These are phyloP conservation scores for Pimephales promelas DNA, from an alignment of 2,113 vertebrate genomes.

Conservation along the genomic window DNA sequence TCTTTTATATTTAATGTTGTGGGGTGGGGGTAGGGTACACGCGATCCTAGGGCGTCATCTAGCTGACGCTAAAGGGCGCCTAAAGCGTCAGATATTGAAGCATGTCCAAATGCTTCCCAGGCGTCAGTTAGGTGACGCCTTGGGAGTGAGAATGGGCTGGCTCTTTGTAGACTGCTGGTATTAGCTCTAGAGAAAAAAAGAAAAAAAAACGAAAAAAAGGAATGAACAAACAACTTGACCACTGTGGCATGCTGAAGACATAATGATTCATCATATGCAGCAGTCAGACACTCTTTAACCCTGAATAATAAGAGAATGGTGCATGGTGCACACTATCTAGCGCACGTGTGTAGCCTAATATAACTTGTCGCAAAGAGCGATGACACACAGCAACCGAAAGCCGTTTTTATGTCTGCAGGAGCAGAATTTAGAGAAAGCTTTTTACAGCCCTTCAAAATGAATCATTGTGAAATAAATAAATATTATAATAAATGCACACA, in stretches of 20 bases:
- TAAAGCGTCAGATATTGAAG: too few relatives aligned
- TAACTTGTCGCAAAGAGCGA: not conserved
- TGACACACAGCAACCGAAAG: conserved; percentile 51
- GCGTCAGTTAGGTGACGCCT: too few relatives aligned
- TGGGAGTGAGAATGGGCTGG: too few relatives aligned
- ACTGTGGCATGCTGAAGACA: conserved; percentile 49
- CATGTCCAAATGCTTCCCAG: too few relatives aligned
- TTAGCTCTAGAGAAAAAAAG: conserved; percentile 35
- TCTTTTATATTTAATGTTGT: not conserved
- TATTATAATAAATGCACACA: not conserved
- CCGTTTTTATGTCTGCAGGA: conserved; percentile 51
- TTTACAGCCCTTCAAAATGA: not conserved
- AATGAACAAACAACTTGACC: conserved; percentile 53
- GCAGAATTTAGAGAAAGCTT: not conserved
- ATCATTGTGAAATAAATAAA: not conserved
- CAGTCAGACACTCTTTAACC: not conserved
- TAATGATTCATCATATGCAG: conserved; percentile 60
- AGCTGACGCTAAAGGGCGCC: too few relatives aligned
- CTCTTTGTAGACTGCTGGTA: conserved; percentile 42
- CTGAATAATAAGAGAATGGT: conserved; percentile 28
- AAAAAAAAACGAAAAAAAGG: too few relatives aligned
- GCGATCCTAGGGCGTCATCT: too few relatives aligned
- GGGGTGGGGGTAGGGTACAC: too few relatives aligned
- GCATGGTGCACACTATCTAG: not conserved
- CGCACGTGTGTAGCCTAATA: not conserved